Evolutionary conservation across 2,888 invertebrate genomes (phyloP), one percentile per base, ranked within the genome.

Genomic region (Poecilobothrus nobilitatus): DNA sequence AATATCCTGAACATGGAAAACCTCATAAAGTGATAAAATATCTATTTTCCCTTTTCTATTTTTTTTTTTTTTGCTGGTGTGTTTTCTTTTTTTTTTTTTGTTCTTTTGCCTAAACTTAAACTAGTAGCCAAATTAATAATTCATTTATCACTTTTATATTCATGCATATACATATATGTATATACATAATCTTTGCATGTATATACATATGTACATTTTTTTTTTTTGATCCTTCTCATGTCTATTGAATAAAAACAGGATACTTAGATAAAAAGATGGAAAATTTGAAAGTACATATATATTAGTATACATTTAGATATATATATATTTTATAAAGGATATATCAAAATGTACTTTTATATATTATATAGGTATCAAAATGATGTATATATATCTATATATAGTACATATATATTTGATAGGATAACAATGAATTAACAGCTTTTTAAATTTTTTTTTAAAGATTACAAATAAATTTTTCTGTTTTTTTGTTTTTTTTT

Each of bases 71-170:
- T 44, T 44, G 44, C 12, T 15, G 34, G 34, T 34, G 8, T 8
- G 8, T 34, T 7, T 34, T 34, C 8, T 34, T 34, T 7, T 34
- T 34, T 8, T 5, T 34, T 5, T 34, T 34, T 34, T 34, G 34
- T 34, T 7, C 8, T 7, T 34, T n/a, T n/a, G 8, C 8, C 5
- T 34, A 34, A 7, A 34, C 8, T 10, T 63, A 22, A 22, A 63
- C 63, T 53, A 69, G 20, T 66, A 68, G 69, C 67, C 72, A 73
- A 73, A 71, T 72, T 72, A 74, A 72, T 72, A 72, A 71, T 72
- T 70, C 71, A 74, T 73, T 71, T 71, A 72, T 70, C 70, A 71
- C 66, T 67, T 69, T 68, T 70, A 62, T 44, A 44, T 44, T 15
- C 44, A 10, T 9, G 6, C 2, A 9, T 62, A 18, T 53, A 53